Evolutionary conservation across 2,113 vertebrate genomes (phyloP), one percentile per base, ranked within the genome.

Genomic region (Urocitellus parryii): DNA sequence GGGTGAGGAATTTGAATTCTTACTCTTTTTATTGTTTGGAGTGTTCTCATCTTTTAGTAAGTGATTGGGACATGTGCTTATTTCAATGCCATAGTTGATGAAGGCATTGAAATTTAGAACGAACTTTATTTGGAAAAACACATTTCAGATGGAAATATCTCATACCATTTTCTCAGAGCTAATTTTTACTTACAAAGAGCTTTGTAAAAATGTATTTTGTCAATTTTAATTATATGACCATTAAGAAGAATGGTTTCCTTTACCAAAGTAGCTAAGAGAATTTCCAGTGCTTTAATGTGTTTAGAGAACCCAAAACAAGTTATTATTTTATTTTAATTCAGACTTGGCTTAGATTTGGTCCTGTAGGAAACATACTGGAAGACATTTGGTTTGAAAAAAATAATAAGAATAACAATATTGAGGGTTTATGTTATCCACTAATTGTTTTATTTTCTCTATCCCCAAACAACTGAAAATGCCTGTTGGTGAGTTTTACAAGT

Each of bases 251-350:
- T 92, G 10, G 22, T 85, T 97, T 94, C 39, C 20, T 88, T 91
- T 76, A 83, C 14, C 14, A 97, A 45, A 84, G 45, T 58, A 95
- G 56, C 81, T 88, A 63, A 94, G 58, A 96, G 48, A 78, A 80
- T 95, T 96, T 83, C 25, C 8, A 96, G 56, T 34, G 32, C 16
- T 95, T 80, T 83, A 91, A 91, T 95, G 72, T 95, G 22, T 67
- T 91, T 93, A 25, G 39, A 87, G 74, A 94, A 92, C 22, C 24
- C 82, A 86, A 82, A 86, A 86, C 2, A 13, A 88, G 34, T 94
- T 91, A 94, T 81, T 96, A 51, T 89, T 95, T 91, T 94, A 92
- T 86, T 96, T 97, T 87, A 96, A 94, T 96, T 94, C 86, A 90
- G 76, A 34, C 18, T 97, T 97, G 85, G 92, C 88, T 97, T 91